Base-by-base conservation (phyloP, 2,797 vertebrate species). In the Schizothorax lantsangensis region DNA sequence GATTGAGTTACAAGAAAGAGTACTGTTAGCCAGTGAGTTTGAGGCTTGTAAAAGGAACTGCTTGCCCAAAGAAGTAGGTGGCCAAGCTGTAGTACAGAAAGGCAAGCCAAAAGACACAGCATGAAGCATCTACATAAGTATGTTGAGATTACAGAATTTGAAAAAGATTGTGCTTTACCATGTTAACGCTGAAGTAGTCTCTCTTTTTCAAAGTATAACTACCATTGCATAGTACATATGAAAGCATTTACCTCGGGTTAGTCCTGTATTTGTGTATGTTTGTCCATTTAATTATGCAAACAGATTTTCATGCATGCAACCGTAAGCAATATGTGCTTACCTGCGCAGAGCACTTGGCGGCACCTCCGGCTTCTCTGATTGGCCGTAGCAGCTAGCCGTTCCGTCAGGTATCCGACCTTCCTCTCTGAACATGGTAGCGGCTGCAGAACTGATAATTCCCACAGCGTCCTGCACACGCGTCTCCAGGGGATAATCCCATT, bases 401-500 rank as follows among this genome's bases (percentile, higher is more conserved):
- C 97, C 96, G 82, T 99, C 98, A 0, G 98, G 98, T 90, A 99
- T 96, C 92, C 97, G 96, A 33, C 97, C 97, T 62, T 97, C 96
- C 84, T 96, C 97, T 33, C 97, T 95, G 92, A 99, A 92, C 97
- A 99, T 98, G 94, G 97, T 93, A 69, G 96, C 95, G 0, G 98
- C 98, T 0, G 97, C 98, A 2, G 94, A 96, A 83, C 97, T 95
- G 66, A 99, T 96, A 93, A 99, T 98, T 89, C 97, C 97, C 45
- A 99, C 96, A 52, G 97, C 98, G 0, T 99, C 98, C 57, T 95
- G 93, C 1, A 99, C 97, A 68, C 98, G 95, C 0, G 93, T 95
- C 87, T 98, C 97, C 92, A 99, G 93, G 11, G 95, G 96, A 90
- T 99, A 99, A 94, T 98, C 98, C 98, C 98, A 98, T 90, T 97